A percentile compares a stretch with the other conserved stretches of the same genome.
These are phyloP conservation scores for Polypedilum pembai DNA, from an alignment of 1,140 invertebrate genomes.

Conservation along the genomic window DNA sequence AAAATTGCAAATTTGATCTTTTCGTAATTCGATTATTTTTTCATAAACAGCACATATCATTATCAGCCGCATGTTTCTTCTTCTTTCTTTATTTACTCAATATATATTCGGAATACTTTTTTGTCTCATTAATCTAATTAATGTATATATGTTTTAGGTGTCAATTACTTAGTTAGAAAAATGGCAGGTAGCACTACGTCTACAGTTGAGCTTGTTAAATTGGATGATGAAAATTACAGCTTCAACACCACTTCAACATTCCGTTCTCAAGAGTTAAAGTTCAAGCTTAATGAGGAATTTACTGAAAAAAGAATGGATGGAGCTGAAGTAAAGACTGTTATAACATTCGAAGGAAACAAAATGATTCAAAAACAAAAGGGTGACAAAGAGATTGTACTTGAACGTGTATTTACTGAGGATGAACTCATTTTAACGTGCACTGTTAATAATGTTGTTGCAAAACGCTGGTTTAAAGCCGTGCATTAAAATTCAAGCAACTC, in stretches of 20 bases:
- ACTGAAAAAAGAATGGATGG: conserved; percentile 77
- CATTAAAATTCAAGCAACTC: neutral
- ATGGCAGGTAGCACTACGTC: conserved; percentile 64
- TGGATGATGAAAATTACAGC: conserved; percentile 55
- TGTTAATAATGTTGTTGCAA: conserved; percentile 46
- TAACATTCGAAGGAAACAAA: conserved; percentile 57
- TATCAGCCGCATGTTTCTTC: no score
- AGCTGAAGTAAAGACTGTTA: conserved; percentile 62
- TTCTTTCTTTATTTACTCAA: no score
- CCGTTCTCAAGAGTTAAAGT: conserved; percentile 69
- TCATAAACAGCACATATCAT: no score
- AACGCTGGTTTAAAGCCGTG: neutral
- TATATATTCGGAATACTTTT: no score
- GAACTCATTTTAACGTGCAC: conserved; percentile 37
- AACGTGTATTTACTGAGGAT: conserved; percentile 49
- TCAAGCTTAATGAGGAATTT: conserved; percentile 72
- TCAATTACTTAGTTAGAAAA: conserved; percentile 64
- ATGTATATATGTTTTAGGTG: conserved; percentile 48
- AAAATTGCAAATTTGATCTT: no score
- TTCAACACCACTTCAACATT: conserved; percentile 73
- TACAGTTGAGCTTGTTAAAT: conserved; percentile 56
- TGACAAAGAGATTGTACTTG: conserved; percentile 50
- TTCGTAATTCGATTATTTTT: no score
- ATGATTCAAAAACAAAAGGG: conserved; percentile 60
- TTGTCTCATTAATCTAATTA: no score